A percentile compares a stretch with the other conserved stretches of the same genome.
Conservation (phyloP, 2,888 invertebrate genomes). For the Habrosyne pyritoides region DNA sequence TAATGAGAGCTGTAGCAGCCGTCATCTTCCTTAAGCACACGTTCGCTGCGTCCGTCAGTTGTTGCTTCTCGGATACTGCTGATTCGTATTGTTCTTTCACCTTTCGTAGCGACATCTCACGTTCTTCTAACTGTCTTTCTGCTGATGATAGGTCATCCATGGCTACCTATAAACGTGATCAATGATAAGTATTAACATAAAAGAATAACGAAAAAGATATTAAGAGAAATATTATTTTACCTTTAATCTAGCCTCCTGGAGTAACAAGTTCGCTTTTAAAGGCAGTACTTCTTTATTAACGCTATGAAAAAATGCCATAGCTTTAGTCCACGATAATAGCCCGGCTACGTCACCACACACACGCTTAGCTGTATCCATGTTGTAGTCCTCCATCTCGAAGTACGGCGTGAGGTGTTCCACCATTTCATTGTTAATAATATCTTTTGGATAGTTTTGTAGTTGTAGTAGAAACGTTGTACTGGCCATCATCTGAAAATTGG, state of each 20-base stretch:
- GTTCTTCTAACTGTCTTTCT: conserved; percentile 94
- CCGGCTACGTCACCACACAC: conserved; percentile 99
- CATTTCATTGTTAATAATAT: conserved; percentile 98
- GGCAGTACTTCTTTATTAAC: conserved; percentile 98
- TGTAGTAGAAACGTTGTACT: conserved; percentile 95
- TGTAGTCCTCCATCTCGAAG: conserved; percentile 98
- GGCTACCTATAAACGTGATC: conserved; percentile 84
- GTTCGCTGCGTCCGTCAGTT: conserved; percentile 96
- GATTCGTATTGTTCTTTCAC: conserved; percentile 97
- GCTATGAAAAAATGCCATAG: conserved; percentile 97
- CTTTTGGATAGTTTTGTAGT: conserved; percentile 97
- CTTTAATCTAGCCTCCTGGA: conserved; percentile 95
- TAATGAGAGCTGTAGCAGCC: conserved; percentile 96
- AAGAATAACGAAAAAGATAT: no score
- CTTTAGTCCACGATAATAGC: conserved; percentile 97
- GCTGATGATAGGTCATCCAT: conserved; percentile 95
- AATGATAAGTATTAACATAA: no score
- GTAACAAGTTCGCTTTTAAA: conserved; percentile 93
- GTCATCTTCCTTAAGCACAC: conserved; percentile 97
- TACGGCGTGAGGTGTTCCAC: conserved; percentile 96
- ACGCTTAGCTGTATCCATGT: conserved; percentile 97
- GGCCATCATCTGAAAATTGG: conserved; percentile 91
- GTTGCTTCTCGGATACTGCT: conserved; percentile 96
- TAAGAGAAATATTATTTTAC: conserved; percentile 41
- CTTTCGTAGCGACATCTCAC: conserved; percentile 93